Base-by-base conservation (phyloP, 2,888 invertebrate species). In the Geophilus truncorum region DNA sequence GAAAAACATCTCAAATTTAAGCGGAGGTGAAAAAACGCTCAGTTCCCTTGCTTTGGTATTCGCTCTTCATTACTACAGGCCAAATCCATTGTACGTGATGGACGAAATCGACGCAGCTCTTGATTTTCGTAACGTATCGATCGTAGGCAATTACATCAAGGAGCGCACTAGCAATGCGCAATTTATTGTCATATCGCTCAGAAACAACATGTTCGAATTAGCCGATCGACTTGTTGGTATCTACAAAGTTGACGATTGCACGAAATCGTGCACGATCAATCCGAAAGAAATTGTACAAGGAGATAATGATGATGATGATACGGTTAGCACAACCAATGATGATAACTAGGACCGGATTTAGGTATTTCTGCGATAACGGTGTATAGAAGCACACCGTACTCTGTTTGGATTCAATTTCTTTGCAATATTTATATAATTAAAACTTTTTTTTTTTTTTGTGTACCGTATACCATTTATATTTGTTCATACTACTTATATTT, bases 71-170 rank as follows among this genome's bases (percentile, higher is more conserved):
- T 96, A 98, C 87, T 99, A 96, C 88, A 97, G 97, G 86, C 98
- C 99, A 0, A 98, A 98, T 0, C 99, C 99, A 0, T 89, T 99
- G 0, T 99, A 99, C 86, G 97, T 90, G 32, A 98, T 99, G 98
- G 98, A 99, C 85, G 98, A 99, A 88, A 98, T 99, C 80, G 98
- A 99, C 87, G 98, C 98, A 0, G 98, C 98, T 0, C 88, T 99
- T 70, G 98, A 99, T 88, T 98, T 97, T 87, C 97, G 97, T 86
- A 99, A 99, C 86, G 98, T 99, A 0, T 97, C 98, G 0, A 98
- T 99, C 83, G 95, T 99, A 25, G 98, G 94, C 0, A 94, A 97
- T 87, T 99, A 98, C 87, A 96, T 99, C 81, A 98, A 94, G 94
- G 96, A 97, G 85, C 90, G 97, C 36, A 97, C 98, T 0, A 95